Evolutionary conservation across 1,140 invertebrate species (phyloP).

Genomic region (Leptinotarsa undecemlineata): DNA sequence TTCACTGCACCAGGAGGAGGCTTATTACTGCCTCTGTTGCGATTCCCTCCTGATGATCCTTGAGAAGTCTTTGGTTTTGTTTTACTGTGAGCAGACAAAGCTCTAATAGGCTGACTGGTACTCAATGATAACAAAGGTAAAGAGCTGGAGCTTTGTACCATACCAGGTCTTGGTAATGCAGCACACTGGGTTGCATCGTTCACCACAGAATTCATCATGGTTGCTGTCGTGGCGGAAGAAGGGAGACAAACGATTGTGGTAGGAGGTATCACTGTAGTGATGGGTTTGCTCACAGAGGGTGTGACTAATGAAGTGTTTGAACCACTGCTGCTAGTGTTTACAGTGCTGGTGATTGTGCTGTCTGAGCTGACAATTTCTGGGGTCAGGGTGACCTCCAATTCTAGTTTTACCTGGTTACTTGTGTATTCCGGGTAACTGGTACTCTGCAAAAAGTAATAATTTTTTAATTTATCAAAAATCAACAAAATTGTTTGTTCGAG

Average conservation of each 20-base stretch:
- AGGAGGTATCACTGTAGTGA: slow-evolving; percentile 58
- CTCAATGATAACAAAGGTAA: slow-evolving; percentile 60
- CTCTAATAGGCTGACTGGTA: slow-evolving; percentile 54
- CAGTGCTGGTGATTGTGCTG: slow-evolving; percentile 55
- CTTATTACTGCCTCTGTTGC: slow-evolving; percentile 63
- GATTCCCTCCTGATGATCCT: slow-evolving; percentile 31
- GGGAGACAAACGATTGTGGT: slow-evolving; percentile 60
- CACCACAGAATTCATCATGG: slow-evolving; percentile 51
- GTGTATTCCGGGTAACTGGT: slow-evolving; percentile 35
- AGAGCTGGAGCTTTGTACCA: slow-evolving; percentile 56
- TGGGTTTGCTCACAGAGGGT: slow-evolving; percentile 45
- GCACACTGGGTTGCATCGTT: slow-evolving; percentile 47
- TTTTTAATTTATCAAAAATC: neutral
- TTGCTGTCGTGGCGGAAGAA: slow-evolving; percentile 51
- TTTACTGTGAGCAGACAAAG: slow-evolving; percentile 54
- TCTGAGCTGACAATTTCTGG: slow-evolving; percentile 57
- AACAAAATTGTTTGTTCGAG: neutral
- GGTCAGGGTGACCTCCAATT: slow-evolving; percentile 60
- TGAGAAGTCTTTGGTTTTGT: slow-evolving; percentile 50
- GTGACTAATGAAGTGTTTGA: slow-evolving; percentile 52
- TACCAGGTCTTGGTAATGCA: slow-evolving; percentile 46
- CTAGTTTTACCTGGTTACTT: slow-evolving; percentile 53
- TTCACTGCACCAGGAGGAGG: slow-evolving; percentile 87
- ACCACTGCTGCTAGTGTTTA: slow-evolving; percentile 45
- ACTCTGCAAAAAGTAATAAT: slow-evolving; percentile 9